These are phyloP conservation scores for Mastigias papua DNA, from an alignment of 30 jellyfish, hydroid and myxozoan genomes.

Conservation along the genomic window DNA sequence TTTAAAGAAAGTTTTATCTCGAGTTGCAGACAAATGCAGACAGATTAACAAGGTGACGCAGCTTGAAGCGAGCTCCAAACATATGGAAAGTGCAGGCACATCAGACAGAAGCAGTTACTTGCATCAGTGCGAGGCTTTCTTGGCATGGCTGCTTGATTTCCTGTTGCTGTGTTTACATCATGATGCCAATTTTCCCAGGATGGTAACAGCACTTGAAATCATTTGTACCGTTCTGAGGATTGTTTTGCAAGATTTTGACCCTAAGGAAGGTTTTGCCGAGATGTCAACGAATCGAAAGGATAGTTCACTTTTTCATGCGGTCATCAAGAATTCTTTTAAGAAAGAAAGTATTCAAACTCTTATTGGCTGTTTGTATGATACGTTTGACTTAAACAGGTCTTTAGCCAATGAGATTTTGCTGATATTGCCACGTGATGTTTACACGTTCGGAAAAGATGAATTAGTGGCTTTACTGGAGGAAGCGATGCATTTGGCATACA, in stretches of 20 bases:
- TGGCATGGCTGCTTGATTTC: constrained; percentile 68
- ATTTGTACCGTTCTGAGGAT: constrained; percentile 21
- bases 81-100: not conserved
- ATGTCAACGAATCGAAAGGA: not conserved
- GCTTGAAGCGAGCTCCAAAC: not conserved
- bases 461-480: constrained; percentile 36
- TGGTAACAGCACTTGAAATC: constrained; percentile 59
- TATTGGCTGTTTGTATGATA: constrained; percentile 69
- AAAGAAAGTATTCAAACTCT: constrained; percentile 43
- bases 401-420: constrained; percentile 68
- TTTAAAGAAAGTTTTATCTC: constrained; percentile 63
- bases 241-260: not conserved
- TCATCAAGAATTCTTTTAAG: constrained; percentile 5
- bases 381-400: constrained; percentile 72
- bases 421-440: constrained; percentile 56
- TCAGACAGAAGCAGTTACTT: not conserved
- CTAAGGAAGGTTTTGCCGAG: not conserved
- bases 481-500: constrained; percentile 31
- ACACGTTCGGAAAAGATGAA: constrained; percentile 6
- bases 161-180: constrained; percentile 53
- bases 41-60: constrained; percentile 1
- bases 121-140: constrained; percentile 41
- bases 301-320: not conserved
- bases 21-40: constrained; percentile 57
- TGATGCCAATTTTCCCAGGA: constrained; percentile 65